These are phyloP conservation scores for Mesopsocus fuscifrons DNA, from an alignment of 2,888 invertebrate species.

Conservation along the genomic window DNA sequence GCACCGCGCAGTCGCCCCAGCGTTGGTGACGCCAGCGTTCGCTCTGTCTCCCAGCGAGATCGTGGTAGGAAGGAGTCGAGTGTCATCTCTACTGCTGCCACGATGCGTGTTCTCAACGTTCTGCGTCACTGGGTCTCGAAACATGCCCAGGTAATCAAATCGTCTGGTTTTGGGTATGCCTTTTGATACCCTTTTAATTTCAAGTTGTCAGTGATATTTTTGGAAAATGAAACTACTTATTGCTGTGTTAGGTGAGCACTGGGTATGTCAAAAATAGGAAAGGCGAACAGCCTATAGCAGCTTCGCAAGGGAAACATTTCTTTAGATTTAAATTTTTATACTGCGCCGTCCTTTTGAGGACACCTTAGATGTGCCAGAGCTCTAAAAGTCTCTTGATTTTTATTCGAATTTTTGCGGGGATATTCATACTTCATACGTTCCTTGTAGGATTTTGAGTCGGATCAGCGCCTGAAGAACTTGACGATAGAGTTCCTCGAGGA, in stretches of 20 bases:
- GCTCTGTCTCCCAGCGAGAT: slow-evolving; percentile 21
- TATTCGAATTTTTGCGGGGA: too few species aligned
- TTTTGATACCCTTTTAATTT: neutral
- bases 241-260: too few species aligned
- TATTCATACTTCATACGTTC: too few species aligned
- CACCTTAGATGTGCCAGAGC: too few species aligned
- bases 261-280: too few species aligned
- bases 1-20: slow-evolving; percentile 13
- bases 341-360: too few species aligned
- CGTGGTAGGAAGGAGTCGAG: slow-evolving; percentile 43
- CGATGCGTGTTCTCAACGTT: slow-evolving; percentile 80
- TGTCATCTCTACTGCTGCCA: slow-evolving; percentile 80
- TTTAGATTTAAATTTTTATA: too few species aligned
- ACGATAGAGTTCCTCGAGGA: slow-evolving; percentile 78
- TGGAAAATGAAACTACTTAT: too few species aligned
- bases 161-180: neutral
- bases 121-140: slow-evolving; percentile 83
- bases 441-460: slow-evolving; percentile 53
- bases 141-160: slow-evolving; percentile 51
- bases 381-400: too few species aligned
- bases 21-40: slow-evolving; percentile 18
- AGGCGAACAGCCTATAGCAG: too few species aligned
- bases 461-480: slow-evolving; percentile 48
- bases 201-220: slow-evolving; percentile 8
- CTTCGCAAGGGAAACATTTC: too few species aligned